A percentile compares a stretch with the other conserved stretches of the same genome.
These are phyloP conservation scores for Trichomalopsis sarcophagae DNA, from an alignment of 1,140 invertebrate species.

Conservation along the genomic window DNA sequence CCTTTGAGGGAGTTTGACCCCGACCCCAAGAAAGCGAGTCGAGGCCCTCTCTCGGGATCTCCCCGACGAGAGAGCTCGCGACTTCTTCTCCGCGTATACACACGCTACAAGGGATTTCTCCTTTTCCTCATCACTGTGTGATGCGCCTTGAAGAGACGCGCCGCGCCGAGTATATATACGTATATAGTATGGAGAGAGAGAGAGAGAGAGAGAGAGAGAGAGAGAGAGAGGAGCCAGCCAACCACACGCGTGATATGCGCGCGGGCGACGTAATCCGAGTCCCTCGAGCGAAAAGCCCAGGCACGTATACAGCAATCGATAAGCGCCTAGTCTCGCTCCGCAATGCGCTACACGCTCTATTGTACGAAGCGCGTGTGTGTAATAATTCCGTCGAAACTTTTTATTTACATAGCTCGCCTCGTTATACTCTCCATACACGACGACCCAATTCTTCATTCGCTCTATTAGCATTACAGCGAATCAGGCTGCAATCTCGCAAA, in stretches of 20 bases:
- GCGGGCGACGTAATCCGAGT: constrained; percentile 29
- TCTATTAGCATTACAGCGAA: neutral
- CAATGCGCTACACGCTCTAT: too few species aligned
- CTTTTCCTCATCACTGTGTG: neutral
- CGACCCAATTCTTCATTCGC: constrained; percentile 23
- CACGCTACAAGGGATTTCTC: constrained; percentile 15
- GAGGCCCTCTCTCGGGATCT: constrained; percentile 23
- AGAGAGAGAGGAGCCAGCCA: neutral
- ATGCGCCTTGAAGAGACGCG: constrained; percentile 12
- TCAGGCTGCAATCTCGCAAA: too few species aligned
- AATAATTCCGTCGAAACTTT: too few species aligned
- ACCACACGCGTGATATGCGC: constrained; percentile 14
- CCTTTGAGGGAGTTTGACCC: constrained; percentile 50
- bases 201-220: neutral
- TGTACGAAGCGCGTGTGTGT: too few species aligned
- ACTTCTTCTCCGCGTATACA: neutral
- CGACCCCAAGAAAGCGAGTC: constrained; percentile 37
- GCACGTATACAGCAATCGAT: neutral
- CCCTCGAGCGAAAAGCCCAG: constrained; percentile 14
- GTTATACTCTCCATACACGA: too few species aligned
- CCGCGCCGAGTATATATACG: neutral
- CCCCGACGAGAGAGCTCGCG: neutral
- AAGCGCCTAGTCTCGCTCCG: neutral
- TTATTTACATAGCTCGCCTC: too few species aligned
- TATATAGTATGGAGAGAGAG: neutral